These are phyloP conservation scores for Pandion haliaetus DNA, from an alignment of 2,113 vertebrate genomes.

Conservation along the genomic window DNA sequence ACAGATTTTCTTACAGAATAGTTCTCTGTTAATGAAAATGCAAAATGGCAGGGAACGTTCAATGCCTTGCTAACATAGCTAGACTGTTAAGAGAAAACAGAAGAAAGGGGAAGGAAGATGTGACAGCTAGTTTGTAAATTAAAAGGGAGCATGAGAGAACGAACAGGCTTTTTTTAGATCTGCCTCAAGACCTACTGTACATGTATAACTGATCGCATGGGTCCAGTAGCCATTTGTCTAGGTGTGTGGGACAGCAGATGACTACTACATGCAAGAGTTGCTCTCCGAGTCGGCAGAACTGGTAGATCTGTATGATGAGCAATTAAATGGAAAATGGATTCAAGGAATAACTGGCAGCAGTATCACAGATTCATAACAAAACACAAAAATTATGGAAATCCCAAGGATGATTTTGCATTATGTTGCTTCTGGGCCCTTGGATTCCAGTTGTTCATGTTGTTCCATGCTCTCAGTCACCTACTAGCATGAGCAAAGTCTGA, in stretches of 20 bases:
- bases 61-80: not conserved
- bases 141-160: not conserved
- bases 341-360: not conserved
- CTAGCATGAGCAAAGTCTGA: not conserved
- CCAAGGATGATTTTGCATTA: not conserved
- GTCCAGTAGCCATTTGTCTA: not conserved
- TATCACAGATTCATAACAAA: not conserved
- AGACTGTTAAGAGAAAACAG: not conserved
- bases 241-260: not conserved
- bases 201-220: not conserved
- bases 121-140: not conserved
- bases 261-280: not conserved
- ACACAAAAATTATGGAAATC: not conserved
- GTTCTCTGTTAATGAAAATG: not conserved
- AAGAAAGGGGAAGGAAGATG: not conserved
- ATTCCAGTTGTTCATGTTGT: not conserved
- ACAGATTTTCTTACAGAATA: not conserved
- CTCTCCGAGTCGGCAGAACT: not conserved
- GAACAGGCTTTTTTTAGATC: not conserved
- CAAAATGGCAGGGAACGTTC: not conserved
- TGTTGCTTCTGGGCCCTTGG: not conserved
- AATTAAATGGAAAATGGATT: not conserved
- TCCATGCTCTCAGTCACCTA: not conserved
- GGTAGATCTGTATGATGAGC: not conserved
- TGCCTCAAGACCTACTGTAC: not conserved